Evolutionary conservation across 2,888 invertebrate species (phyloP).

Genomic region (Aphodius sticticus): DNA sequence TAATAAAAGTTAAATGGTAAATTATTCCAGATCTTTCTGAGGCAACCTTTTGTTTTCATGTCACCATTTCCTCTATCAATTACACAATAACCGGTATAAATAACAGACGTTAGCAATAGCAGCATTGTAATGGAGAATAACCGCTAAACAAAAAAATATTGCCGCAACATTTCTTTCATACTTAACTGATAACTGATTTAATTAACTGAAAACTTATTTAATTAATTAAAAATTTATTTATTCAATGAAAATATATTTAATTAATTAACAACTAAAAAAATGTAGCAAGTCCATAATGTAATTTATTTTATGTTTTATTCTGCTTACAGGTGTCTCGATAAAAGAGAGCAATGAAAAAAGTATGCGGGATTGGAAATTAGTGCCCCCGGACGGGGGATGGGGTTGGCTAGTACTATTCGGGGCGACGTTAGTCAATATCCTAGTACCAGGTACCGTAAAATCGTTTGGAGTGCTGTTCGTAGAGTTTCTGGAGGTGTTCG

Average conservation of each 20-base stretch:
- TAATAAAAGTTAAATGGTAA: neutral
- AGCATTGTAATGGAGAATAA: neutral
- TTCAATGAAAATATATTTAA: no score
- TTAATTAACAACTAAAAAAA: no score
- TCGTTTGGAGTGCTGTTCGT: slow-evolving; percentile 87
- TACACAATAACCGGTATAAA: neutral
- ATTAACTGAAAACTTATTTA: no score
- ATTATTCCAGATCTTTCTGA: neutral
- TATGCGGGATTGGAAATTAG: slow-evolving; percentile 72
- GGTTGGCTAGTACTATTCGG: slow-evolving; percentile 81
- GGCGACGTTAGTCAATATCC: slow-evolving; percentile 82
- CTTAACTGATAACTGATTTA: no score
- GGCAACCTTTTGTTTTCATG: neutral
- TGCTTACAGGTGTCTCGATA: slow-evolving; percentile 50
- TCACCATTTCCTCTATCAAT: neutral
- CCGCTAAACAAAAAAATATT: no score
- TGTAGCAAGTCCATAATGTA: neutral
- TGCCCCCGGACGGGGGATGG: slow-evolving; percentile 87
- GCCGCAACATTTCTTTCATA: no score
- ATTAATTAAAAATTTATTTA: no score
- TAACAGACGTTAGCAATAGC: neutral
- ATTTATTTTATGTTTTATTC: slow-evolving; percentile 11
- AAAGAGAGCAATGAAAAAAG: slow-evolving; percentile 52
- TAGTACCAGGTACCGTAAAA: slow-evolving; percentile 87
- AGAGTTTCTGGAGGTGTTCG: slow-evolving; percentile 82